A percentile compares a stretch with the other conserved stretches of the same genome.
Conservation (phyloP, 2,797 vertebrate genomes). For the Alcedo quadribrachys region DNA sequence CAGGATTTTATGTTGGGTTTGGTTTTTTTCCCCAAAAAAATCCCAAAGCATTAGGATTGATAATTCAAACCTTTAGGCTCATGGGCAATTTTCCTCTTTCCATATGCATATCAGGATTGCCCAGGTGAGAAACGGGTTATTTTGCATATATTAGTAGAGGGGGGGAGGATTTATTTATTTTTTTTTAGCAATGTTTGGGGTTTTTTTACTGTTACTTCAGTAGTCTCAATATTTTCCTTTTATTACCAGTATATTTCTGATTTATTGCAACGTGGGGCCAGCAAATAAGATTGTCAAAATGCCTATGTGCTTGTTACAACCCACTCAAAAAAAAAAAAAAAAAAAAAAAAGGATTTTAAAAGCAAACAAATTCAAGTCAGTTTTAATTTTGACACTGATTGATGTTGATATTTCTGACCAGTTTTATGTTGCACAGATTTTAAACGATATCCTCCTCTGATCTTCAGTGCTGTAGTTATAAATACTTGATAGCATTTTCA, state of each 20-base stretch:
- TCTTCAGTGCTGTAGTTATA: constrained; percentile 57
- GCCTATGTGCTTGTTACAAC: constrained; percentile 18
- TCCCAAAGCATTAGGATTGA: not conserved
- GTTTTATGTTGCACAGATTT: constrained; percentile 51
- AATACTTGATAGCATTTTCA: constrained; percentile 65
- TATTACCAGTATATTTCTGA: constrained; percentile 41
- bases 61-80: not conserved
- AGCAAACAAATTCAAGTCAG: constrained; percentile 32
- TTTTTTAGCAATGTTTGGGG: not conserved
- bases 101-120: not conserved
- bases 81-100: not conserved
- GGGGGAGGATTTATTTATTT: not conserved
- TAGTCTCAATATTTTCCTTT: constrained; percentile 1
- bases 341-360: constrained; percentile 32
- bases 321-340: constrained; percentile 27
- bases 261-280: constrained; percentile 48
- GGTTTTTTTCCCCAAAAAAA: not conserved
- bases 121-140: not conserved
- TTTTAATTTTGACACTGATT: constrained; percentile 52
- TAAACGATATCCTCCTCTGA: constrained; percentile 56
- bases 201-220: not conserved
- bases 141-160: not conserved
- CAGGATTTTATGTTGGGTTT: not conserved
- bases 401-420: constrained; percentile 53
- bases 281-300: constrained; percentile 64